These are phyloP conservation scores for Antidorcas marsupialis DNA, from an alignment of 2,113 vertebrate genomes.

Conservation along the genomic window DNA sequence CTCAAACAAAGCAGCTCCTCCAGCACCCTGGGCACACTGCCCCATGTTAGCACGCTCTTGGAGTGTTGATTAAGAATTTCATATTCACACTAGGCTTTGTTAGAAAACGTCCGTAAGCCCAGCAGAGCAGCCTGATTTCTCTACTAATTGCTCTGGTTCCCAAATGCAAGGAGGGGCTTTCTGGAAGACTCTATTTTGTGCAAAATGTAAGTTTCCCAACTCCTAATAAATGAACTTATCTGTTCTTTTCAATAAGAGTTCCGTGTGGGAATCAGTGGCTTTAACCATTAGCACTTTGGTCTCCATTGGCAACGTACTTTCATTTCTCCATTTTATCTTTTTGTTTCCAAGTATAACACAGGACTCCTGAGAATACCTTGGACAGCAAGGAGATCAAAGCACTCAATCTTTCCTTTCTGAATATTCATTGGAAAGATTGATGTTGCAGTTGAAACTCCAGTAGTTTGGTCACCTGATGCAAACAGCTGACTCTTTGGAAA, in stretches of 20 bases:
- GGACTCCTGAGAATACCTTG: neutral
- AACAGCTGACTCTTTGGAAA: neutral
- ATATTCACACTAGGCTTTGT: neutral
- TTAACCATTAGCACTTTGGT: neutral
- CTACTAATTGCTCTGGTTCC: conserved; percentile 45
- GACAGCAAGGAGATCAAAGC: neutral
- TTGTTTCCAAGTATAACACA: neutral
- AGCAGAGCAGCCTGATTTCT: conserved; percentile 34
- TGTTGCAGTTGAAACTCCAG: neutral
- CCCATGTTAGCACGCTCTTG: neutral
- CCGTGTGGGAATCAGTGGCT: neutral
- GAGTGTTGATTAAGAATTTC: conserved; percentile 51
- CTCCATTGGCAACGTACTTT: neutral
- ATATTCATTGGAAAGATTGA: neutral
- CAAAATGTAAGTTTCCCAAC: neutral
- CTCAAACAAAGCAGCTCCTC: neutral
- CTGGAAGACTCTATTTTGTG: neutral
- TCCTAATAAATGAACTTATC: conserved; percentile 3
- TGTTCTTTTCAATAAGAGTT: neutral
- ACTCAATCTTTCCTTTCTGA: neutral
- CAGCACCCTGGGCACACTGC: neutral
- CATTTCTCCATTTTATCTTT: neutral
- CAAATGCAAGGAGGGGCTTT: neutral
- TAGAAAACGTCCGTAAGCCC: conserved; percentile 13
- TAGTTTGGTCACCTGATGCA: neutral